These are phyloP conservation scores for Temnothorax curvispinosus DNA, from an alignment of 1,140 invertebrate genomes.

Conservation along the genomic window DNA sequence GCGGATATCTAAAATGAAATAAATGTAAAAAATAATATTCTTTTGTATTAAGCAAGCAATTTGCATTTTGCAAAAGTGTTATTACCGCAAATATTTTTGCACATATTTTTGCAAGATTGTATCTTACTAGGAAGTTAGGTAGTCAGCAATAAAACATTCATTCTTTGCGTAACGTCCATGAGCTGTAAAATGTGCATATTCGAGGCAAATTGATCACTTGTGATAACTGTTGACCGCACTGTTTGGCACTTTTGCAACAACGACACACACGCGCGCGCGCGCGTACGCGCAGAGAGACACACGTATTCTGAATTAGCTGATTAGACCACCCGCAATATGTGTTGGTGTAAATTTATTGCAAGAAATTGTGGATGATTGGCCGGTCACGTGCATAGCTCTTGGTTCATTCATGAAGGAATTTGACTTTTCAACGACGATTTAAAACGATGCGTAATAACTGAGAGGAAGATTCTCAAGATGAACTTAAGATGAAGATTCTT, in stretches of 20 bases:
- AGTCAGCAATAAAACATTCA: conserved; percentile 16
- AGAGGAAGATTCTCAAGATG: background rate
- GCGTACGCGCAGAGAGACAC: too few relatives aligned
- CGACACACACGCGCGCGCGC: background rate
- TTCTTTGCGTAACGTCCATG: background rate
- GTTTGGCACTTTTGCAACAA: background rate
- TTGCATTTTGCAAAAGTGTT: background rate
- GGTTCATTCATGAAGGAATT: conserved; percentile 22
- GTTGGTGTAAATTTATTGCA: background rate
- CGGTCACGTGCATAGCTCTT: background rate
- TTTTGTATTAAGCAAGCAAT: too few relatives aligned
- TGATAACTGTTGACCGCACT: background rate
- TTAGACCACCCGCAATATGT: background rate
- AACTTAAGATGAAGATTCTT: conserved; percentile 19
- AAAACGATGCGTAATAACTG: conserved; percentile 7
- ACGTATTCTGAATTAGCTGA: background rate
- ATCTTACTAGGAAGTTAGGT: background rate
- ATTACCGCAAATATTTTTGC: background rate
- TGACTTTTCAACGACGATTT: background rate
- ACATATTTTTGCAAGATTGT: background rate
- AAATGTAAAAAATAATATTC: background rate
- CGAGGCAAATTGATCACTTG: conserved; percentile 22
- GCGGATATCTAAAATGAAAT: background rate
- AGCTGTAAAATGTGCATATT: conserved; percentile 11
- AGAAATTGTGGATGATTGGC: background rate